Evolutionary conservation across 1,140 invertebrate species (phyloP), one percentile per base, ranked within the genome.

Genomic region (Chironomus striatipennis): DNA sequence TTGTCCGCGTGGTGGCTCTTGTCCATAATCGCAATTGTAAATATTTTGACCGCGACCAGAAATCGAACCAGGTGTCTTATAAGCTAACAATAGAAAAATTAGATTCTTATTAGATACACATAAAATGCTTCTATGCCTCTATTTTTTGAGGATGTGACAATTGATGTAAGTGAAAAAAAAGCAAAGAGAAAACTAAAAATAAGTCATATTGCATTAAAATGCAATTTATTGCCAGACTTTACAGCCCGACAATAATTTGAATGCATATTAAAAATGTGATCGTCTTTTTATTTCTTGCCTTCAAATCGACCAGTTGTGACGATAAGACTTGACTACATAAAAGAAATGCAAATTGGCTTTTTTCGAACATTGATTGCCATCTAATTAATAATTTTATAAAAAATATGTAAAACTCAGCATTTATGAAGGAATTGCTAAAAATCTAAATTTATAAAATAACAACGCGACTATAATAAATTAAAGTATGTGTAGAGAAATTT

Each of bases 41-140:
- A 90, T 87, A 77, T 90, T 90, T 80, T 87, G 85, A 75, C 88
- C 87, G 57, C 87, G 83, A n/a, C 88, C 88, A 3, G 87, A 86
- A 12, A 86, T 88, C 74, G 87, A 83, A 75, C 89, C 88, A 42
- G 88, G 88, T 75, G 84, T 86, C 79, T 89, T 89, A 82, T 92
- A 92, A 12, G 86, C 90, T 92, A 78, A 0, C 83, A 82, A 77
- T 76, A 73, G 67, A 75, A 77, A 8, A 42, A 2, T 73, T 73
- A 18, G 18, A 70, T 70, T 70, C 12, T 5, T 15, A 57, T n/a
- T 74, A 20, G 18, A 70, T 70, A 18, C 12, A 15, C 12, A 57
- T n/a, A 57, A n/a, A 12, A 15, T 12, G 2, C 8, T 47, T 43
- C 15, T 57, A 12, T 15, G 12, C 4, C n/a, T 57, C 47, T 12